A percentile compares a stretch with the other conserved stretches of the same genome.
Conservation (phyloP, 2,797 vertebrate species). For the Merluccius polli region DNA sequence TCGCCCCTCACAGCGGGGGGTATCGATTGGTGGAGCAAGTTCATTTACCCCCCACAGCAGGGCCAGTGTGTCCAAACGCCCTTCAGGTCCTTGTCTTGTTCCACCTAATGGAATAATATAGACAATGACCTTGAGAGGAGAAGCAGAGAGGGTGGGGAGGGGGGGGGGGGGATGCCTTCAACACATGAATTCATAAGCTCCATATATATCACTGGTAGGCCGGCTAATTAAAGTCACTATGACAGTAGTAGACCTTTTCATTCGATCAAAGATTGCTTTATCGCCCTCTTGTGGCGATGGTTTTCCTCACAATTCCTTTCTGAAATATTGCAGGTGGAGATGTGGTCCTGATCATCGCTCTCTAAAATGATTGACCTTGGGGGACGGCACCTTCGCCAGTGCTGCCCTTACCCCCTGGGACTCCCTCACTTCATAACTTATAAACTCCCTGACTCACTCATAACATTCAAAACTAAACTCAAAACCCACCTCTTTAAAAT, state of each 20-base stretch:
- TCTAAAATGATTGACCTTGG: not conserved
- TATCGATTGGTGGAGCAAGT: conserved; percentile 57
- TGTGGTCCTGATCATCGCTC: not conserved
- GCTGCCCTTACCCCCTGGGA: not conserved
- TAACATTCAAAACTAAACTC: not conserved
- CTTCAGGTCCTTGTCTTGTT: conserved; percentile 34
- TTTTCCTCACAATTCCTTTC: not conserved
- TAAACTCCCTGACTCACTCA: no score
- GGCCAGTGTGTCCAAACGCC: conserved; percentile 46
- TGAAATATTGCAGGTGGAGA: not conserved
- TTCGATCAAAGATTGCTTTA: not conserved
- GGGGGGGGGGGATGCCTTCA: no score
- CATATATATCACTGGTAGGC: not conserved
- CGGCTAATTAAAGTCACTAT: not conserved
- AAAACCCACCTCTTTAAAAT: not conserved
- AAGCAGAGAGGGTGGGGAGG: conserved; percentile 9
- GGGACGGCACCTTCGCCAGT: not conserved
- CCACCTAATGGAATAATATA: conserved; percentile 49
- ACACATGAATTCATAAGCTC: no score
- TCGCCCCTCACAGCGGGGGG: conserved; percentile 23
- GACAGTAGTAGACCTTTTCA: not conserved
- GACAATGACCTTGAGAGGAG: not conserved
- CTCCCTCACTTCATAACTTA: not conserved
- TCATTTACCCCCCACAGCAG: conserved; percentile 59
- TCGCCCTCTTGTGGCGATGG: not conserved